A percentile compares a stretch with the other conserved stretches of the same genome.
Evolutionary conservation across 1,140 invertebrate genomes (phyloP).

Genomic region (Vanessa tameamea): DNA sequence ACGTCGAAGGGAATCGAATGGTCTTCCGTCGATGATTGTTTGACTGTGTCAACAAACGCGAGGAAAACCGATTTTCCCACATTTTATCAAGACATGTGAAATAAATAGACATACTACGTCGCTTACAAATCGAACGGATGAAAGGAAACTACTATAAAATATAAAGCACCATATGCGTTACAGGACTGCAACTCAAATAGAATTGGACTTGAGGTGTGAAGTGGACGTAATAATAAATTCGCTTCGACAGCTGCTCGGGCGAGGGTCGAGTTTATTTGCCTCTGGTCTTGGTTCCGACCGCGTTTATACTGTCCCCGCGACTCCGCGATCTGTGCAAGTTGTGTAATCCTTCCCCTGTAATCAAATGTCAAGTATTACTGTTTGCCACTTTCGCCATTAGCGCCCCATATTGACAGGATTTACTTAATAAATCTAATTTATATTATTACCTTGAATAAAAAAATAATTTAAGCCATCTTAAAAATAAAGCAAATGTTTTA

Average conservation of each 20-base stretch:
- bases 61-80: conserved; percentile 25
- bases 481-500: too few relatives aligned
- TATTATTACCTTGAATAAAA: neutral
- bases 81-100: conserved; percentile 9
- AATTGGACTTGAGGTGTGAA: conserved; percentile 44
- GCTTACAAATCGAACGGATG: neutral
- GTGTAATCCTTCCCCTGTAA: conserved; percentile 78
- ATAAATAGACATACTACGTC: conserved; percentile 14
- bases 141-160: conserved; percentile 14
- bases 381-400: too few relatives aligned
- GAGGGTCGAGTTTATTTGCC: conserved; percentile 60
- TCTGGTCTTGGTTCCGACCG: conserved; percentile 79
- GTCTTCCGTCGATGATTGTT: conserved; percentile 25
- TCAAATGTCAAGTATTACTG: neutral
- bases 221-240: conserved; percentile 60
- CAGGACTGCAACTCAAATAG: conserved; percentile 61
- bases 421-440: neutral
- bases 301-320: conserved; percentile 85
- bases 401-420: neutral
- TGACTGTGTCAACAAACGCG: conserved; percentile 38
- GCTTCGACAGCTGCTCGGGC: conserved; percentile 38
- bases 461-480: too few relatives aligned
- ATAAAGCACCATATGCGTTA: conserved; percentile 71
- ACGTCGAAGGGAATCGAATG: conserved; percentile 19
- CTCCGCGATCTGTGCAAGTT: conserved; percentile 84